Percentiles rank a stretch among this genome's conserved stretches.
These are phyloP conservation scores for Sebastes aleutianus DNA, from an alignment of 2,797 vertebrate species.

Conservation along the genomic window DNA sequence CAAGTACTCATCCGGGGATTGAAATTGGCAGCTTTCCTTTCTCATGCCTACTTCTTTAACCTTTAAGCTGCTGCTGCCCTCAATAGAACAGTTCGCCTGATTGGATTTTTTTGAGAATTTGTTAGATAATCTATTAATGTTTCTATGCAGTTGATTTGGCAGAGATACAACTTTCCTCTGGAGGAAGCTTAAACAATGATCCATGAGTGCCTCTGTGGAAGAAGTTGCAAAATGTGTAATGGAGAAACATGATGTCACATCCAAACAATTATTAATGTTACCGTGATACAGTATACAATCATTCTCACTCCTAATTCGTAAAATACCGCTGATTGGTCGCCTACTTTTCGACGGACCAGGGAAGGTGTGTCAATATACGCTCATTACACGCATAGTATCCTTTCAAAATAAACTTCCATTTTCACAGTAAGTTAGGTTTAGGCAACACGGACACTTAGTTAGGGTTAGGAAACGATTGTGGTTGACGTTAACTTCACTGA, in stretches of 20 bases:
- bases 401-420: too few relatives aligned
- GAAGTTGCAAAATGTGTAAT: background rate
- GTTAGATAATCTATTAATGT: background rate
- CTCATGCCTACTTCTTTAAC: background rate
- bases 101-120: background rate
- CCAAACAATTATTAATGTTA: background rate
- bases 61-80: background rate
- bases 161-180: background rate
- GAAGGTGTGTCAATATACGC: too few relatives aligned
- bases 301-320: too few relatives aligned
- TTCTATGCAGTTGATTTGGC: background rate
- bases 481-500: too few relatives aligned
- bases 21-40: background rate
- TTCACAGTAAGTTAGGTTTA: too few relatives aligned
- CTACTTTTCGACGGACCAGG: too few relatives aligned
- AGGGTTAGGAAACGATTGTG: too few relatives aligned
- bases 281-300: background rate
- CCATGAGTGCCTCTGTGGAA: background rate
- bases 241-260: background rate
- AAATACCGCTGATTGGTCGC: too few relatives aligned
- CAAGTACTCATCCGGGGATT: conserved; percentile 14
- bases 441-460: too few relatives aligned
- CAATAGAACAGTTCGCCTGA: background rate
- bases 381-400: too few relatives aligned
- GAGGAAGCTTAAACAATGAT: background rate